Percentiles rank a stretch among this genome's conserved stretches.
phyloP scores from a whole-genome alignment of 2,888 invertebrate species.

The Acanthosoma haemorrhoidale region DNA sequence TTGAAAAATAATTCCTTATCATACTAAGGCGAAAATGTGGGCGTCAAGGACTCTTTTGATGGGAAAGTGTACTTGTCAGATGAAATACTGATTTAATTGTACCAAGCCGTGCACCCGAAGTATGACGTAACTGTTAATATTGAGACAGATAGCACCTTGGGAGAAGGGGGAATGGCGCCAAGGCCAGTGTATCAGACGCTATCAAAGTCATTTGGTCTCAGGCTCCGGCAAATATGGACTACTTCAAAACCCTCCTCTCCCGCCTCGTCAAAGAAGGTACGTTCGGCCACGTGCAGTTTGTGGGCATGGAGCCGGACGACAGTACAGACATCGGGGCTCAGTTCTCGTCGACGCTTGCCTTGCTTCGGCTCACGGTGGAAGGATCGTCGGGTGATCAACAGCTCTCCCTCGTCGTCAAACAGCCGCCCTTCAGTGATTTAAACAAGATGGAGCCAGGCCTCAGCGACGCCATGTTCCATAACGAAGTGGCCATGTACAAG shows the following conservation, averaged over 20 bases:
- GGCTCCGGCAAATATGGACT: not conserved
- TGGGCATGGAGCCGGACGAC: constrained; percentile 8
- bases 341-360: constrained; percentile 36
- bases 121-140: too few relatives aligned
- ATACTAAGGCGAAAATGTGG: too few relatives aligned
- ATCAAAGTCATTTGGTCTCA: too few relatives aligned
- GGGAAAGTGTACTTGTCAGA: too few relatives aligned
- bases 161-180: too few relatives aligned
- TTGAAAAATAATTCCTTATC: too few relatives aligned
- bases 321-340: constrained; percentile 27
- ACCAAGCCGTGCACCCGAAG: too few relatives aligned
- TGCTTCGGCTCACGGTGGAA: constrained; percentile 17
- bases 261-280: constrained; percentile 12
- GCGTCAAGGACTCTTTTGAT: too few relatives aligned
- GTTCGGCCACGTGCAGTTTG: constrained; percentile 26
- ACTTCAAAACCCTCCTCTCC: not conserved
- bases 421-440: constrained; percentile 8
- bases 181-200: not conserved
- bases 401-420: constrained; percentile 34
- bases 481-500: constrained; percentile 39
- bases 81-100: too few relatives aligned
- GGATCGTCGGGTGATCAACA: not conserved
- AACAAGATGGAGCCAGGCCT: constrained; percentile 1
- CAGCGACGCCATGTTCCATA: constrained; percentile 35
- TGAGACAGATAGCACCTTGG: too few relatives aligned